Evolutionary conservation across 2,113 vertebrate genomes (phyloP), one percentile per base, ranked within the genome.

Genomic region (Dendrocopos noguchii): DNA sequence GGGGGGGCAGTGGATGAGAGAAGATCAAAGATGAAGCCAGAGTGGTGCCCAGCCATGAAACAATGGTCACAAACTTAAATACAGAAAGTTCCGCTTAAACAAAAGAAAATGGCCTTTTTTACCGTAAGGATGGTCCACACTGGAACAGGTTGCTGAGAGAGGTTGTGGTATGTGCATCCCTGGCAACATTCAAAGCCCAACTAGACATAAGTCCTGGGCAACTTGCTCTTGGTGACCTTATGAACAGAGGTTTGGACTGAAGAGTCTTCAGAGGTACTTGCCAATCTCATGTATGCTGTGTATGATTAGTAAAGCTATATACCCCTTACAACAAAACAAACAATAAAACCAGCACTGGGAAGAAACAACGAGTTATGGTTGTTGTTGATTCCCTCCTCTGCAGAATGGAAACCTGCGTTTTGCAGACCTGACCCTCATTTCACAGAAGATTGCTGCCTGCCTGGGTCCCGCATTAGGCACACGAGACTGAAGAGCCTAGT

Each of bases 201-300:
- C 53, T 44, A 22, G 7, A 61, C 6, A 33, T 33, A 77, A 72
- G 9, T 13, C 21, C n/a, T 50, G 39, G 9, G 27, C 12, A 82
- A 67, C 52, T 13, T 63, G 15, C 4, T 55, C 5, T n/a, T n/a
- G 9, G 25, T 71, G 59, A 56, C 15, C 25, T 36, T 72, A 56
- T 9, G 20, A 55, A 28, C 16, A 55, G 12, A 4, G 10, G 0
- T 0, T 36, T 36, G 42, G 34, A 13, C 31, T 19, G 19, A 10
- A 34, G 13, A 63, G 27, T 39, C 19, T 82, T 27, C 22, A 57
- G 47, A 46, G 17, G 22, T 82, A 66, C 31, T 42, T 73, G 60
- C 27, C 27, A 86, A 15, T 4, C 9, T 28, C 29, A 63, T 1
- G 22, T 52, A 5, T 5, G 42, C 16, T 44, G 28, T 72, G 31